Base-by-base conservation (phyloP, 35 echinoderm and acorn worm species). In the Hemicentrotus pulcherrimus region DNA sequence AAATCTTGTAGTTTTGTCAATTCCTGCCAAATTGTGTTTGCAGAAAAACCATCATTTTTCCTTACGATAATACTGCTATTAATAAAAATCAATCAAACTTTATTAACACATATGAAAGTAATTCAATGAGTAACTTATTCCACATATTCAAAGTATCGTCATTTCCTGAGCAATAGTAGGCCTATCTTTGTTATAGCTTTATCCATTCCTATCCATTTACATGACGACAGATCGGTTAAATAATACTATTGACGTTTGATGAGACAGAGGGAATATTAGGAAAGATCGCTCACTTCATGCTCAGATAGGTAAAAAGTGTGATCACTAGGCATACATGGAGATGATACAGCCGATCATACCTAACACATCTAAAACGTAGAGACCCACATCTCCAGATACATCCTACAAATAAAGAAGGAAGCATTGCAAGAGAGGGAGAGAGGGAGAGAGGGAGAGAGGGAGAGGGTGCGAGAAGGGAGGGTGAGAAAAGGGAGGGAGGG, bases 281-380 rank as follows among this genome's bases (percentile, higher is more conserved):
- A 91, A 91, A 45, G 92, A 59, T 46, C 28, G 91, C 95, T 91
- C 59, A 95, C 95, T 91, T 95, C 85, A 91, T 91, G 3, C 46
- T 46, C 32, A 91, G 12, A 55, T 92, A 96, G 14, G 95, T 85
- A 31, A 96, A 8, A 15, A 96, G 30, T 46, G 95, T 96, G 90
- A 96, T 96, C 7, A 96, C 48, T 2, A 96, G 91, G 16, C 47
- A 52, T 92, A 71, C 47, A 96, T 94, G 6, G 95, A 96, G 85
- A 96, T 91, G 4, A 96, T 55, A 85, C 88, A 93, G 14, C 95
- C 95, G n/a, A 96, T 96, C 87, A 93, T 85, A 86, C 89, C 91
- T 6, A 96, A 59, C 22, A 96, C 70, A 48, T 93, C 91, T 24
- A 96, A 88, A 85, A 86, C 91, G 46, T 18, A 31, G 47, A 65